These are phyloP conservation scores for Oscheius sp. DNA, from an alignment of 2,888 invertebrate species.

Conservation along the genomic window DNA sequence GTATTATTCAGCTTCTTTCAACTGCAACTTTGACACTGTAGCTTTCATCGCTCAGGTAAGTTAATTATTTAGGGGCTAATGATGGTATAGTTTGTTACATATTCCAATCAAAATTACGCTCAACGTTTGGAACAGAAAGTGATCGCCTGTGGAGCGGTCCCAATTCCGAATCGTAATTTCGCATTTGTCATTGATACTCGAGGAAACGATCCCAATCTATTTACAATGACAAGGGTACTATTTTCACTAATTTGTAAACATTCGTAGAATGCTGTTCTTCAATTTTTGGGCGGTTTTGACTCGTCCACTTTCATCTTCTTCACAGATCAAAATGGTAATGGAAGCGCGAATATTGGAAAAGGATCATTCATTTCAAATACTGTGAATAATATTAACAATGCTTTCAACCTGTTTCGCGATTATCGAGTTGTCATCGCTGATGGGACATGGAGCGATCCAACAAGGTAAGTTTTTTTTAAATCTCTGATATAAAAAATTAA, in stretches of 20 bases:
- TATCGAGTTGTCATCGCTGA: not conserved
- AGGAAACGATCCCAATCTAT: slow-evolving; percentile 9
- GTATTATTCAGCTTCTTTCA: not conserved
- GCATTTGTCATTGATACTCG: slow-evolving; percentile 7
- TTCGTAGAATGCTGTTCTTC: not conserved
- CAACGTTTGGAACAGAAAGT: slow-evolving; percentile 2
- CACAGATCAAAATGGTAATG: not conserved
- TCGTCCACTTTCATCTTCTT: not conserved
- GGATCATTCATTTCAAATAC: not conserved
- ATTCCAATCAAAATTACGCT: not conserved
- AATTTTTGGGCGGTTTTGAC: not conserved
- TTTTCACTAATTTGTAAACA: not conserved
- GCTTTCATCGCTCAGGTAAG: slow-evolving; percentile 4
- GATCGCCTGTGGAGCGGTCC: not conserved
- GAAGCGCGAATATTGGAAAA: too few species aligned
- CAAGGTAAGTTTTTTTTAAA: not conserved
- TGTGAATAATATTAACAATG: not conserved
- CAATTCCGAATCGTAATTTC: not conserved
- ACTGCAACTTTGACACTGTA: not conserved
- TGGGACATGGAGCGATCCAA: not conserved
- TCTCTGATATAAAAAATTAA: not conserved
- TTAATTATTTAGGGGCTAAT: not conserved
- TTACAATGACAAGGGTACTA: not conserved
- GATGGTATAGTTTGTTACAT: not conserved
- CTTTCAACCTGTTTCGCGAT: not conserved